Evolutionary conservation across 2,113 vertebrate genomes (phyloP), one percentile per base, ranked within the genome.

Genomic region (Odontophorus gujanensis): DNA sequence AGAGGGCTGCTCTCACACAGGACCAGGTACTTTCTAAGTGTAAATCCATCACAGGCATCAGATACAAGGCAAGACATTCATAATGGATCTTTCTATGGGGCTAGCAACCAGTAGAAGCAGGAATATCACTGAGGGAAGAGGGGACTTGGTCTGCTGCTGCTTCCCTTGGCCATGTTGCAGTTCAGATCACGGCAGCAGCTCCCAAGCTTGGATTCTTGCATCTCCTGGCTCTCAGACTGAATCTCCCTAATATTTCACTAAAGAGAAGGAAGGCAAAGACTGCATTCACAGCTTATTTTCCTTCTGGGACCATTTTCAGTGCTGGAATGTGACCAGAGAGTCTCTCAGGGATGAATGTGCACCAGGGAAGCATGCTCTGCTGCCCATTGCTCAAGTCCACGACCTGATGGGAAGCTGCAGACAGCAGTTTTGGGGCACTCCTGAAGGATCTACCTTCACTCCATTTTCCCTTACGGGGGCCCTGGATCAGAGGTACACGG

Each of bases 261-360:
- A 38, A 28, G 25, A 45, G 20, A 30, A 50, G 48, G 36, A 38
- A 26, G 25, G 48, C 26, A 38, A 36, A 38, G 25, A 20, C 68
- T 51, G 48, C 8, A 18, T 51, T 71, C 34, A 25, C 47, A 10
- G 20, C 74, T 51, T 61, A 32, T 40, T 63, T 51, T 40, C 38
- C 59, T 38, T 40, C 36, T 12, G 36, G 61, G 22, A 15, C 48
- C 48, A 25, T 40, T 79, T 28, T 15, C 20, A 38, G 24, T 53
- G 76, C 61, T 4, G 66, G 67, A 55, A n/a, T 26, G n/a, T 43
- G 26, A 0, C 0, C 6, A 82, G 25, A 3, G 30, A 57, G 55
- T 36, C 50, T 17, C 73, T 38, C 73, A 14, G 47, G 74, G 62
- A 87, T 7, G 30, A 63, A 8, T 1, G 25, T 43, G 38, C 21